Evolutionary conservation across 1,140 invertebrate genomes (phyloP), one percentile per base, ranked within the genome.

Genomic region (Oryzaephilus surinamensis): DNA sequence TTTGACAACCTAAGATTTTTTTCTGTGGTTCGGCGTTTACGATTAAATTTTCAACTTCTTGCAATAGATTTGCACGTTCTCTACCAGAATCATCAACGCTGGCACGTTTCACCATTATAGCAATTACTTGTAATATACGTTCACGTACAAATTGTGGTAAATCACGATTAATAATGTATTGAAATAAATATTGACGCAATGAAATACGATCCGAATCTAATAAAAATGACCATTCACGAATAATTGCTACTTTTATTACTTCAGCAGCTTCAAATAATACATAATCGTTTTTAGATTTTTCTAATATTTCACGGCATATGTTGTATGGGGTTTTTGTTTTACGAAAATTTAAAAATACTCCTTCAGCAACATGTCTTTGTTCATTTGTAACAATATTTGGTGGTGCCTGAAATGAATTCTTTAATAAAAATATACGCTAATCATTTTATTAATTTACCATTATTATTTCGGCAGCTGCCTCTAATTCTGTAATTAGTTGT

Each of bases 241-340:
- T 78, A 5, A 93, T 60, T 16, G 83, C 81, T 48, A 79, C 73
- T 63, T 89, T 90, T 37, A 95, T 64, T n/a, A 90, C 71, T 37
- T 79, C 77, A 4, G 81, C 84, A 44, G 84, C 76, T 67, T 93
- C 88, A 68, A 91, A 93, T 30, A 90, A 58, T 4, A 93, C 83
- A 70, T 86, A 88, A 53, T 87, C 84, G 41, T 79, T 74, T 35
- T 72, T 67, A 41, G 77, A 81, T 23, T 73, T 78, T 64, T 91
- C 87, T 42, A 92, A 66, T 53, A 92, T 84, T 56, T 81, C 72
- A 54, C 76, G 73, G 58, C 88, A 94, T 14, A 89, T 55, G 35
- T 73, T 71, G 61, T 89, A 92, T 19, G 88, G 87, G 45, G 77
- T 74, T 63, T 82, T 81, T 8, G 80, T 80, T 61, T 84, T 88